These are phyloP conservation scores for Numida meleagris DNA, from an alignment of 2,113 vertebrate species.

Conservation along the genomic window DNA sequence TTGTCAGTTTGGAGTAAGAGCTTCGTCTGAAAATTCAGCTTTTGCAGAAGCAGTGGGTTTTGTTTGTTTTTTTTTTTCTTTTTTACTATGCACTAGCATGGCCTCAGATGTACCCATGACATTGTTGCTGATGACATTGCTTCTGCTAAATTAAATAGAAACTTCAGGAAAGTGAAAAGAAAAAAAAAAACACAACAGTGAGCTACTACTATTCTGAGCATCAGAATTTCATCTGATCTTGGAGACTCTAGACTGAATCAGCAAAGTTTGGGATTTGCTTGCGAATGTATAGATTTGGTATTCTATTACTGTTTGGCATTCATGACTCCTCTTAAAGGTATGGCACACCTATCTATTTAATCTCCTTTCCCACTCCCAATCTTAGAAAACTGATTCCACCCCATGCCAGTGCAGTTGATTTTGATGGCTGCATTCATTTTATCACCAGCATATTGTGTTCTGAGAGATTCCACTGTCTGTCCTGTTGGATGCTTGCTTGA, in stretches of 20 bases:
- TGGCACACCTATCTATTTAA: constrained; percentile 68
- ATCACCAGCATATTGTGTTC: constrained; percentile 86
- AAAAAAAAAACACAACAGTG: constrained; percentile 43
- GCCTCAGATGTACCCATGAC: constrained; percentile 79
- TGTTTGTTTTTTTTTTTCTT: background rate
- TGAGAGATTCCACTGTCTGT: constrained; percentile 82
- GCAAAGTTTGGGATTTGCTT: constrained; percentile 73
- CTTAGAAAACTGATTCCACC: constrained; percentile 68
- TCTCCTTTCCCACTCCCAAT: constrained; percentile 64
- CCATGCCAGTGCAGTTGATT: constrained; percentile 75
- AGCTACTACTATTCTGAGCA: constrained; percentile 72
- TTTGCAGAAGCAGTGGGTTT: constrained; percentile 73
- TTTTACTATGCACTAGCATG: constrained; percentile 79
- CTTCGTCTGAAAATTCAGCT: constrained; percentile 72
- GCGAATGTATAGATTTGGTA: constrained; percentile 75
- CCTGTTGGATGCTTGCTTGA: constrained; percentile 79
- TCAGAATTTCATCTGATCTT: constrained; percentile 76
- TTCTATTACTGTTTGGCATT: constrained; percentile 80
- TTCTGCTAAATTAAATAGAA: constrained; percentile 79
- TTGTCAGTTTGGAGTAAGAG: constrained; percentile 75
- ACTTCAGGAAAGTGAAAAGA: constrained; percentile 64
- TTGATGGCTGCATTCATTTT: constrained; percentile 79
- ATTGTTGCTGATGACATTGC: constrained; percentile 79
- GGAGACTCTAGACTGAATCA: constrained; percentile 73
- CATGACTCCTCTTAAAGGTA: constrained; percentile 74